phyloP scores from a whole-genome alignment of 2,113 vertebrate species.

The Nannospalax galili region DNA sequence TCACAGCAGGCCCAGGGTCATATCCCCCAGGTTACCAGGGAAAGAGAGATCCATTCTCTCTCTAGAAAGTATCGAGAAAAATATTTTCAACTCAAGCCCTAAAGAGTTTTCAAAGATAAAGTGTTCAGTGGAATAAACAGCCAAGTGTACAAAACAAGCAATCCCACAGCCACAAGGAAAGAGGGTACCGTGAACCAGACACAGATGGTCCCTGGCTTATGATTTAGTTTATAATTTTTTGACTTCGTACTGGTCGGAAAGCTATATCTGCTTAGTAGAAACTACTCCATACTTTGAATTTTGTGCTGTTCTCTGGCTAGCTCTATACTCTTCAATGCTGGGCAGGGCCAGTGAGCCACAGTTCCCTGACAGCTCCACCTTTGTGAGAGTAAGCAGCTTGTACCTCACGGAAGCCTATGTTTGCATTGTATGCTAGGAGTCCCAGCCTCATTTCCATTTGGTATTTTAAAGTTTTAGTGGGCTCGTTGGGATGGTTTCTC shows the following conservation, averaged over 20 bases:
- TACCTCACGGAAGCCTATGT: not conserved
- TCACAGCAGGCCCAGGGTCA: not conserved
- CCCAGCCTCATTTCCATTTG: not conserved
- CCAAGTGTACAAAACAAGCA: not conserved
- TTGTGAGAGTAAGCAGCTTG: not conserved
- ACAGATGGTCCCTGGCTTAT: too few species aligned
- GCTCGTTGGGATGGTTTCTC: not conserved
- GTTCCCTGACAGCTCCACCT: not conserved
- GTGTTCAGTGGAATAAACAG: conserved; percentile 25
- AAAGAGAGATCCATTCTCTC: not conserved
- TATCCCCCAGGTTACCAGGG: not conserved
- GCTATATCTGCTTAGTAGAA: not conserved
- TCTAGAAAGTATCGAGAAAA: too few species aligned
- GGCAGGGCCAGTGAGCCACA: not conserved
- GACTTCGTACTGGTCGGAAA: not conserved
- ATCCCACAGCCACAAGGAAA: not conserved
- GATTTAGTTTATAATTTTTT: not conserved
- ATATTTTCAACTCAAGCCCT: not conserved
- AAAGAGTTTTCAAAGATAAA: conserved; percentile 20
- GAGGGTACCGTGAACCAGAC: not conserved
- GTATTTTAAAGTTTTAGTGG: not conserved
- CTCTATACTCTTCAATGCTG: not conserved
- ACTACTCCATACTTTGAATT: not conserved
- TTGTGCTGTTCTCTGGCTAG: not conserved
- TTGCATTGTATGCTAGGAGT: not conserved